Conservation (phyloP, 2,113 vertebrate genomes). For the Callipepla squamata region DNA sequence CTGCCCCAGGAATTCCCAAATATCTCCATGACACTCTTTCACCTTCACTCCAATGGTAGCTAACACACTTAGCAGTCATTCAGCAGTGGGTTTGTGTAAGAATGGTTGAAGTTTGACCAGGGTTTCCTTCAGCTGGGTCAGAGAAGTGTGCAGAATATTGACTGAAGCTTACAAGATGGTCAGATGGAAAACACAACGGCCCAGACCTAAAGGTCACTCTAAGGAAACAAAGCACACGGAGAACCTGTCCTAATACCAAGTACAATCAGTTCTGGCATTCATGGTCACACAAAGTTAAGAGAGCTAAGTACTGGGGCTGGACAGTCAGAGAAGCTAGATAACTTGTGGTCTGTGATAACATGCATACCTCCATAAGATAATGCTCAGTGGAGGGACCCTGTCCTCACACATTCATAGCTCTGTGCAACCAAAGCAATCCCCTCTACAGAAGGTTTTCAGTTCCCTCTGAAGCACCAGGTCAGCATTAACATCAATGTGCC, state of each 20-base stretch:
- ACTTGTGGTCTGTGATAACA: neutral
- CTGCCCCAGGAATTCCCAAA: neutral
- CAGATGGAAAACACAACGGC: neutral
- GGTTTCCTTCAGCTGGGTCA: neutral
- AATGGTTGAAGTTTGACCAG: neutral
- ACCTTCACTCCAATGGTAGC: neutral
- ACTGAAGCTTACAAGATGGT: neutral
- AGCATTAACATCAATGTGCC: neutral
- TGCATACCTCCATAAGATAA: rapidly evolving
- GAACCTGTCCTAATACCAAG: neutral
- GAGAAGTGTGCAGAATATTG: neutral
- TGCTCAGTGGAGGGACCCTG: neutral
- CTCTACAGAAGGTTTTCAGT: neutral
- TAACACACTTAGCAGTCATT: neutral
- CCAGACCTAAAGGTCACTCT: neutral
- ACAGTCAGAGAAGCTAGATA: neutral
- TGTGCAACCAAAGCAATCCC: neutral
- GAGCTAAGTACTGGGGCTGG: neutral
- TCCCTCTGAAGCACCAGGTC: neutral
- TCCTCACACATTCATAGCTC: neutral
- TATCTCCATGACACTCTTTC: neutral
- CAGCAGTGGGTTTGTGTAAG: neutral
- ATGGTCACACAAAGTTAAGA: neutral
- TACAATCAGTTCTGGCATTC: neutral
- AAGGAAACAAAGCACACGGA: neutral